Evolutionary conservation across 2,797 vertebrate species (phyloP).

Genomic region (Pseudotriccus pelzelni): DNA sequence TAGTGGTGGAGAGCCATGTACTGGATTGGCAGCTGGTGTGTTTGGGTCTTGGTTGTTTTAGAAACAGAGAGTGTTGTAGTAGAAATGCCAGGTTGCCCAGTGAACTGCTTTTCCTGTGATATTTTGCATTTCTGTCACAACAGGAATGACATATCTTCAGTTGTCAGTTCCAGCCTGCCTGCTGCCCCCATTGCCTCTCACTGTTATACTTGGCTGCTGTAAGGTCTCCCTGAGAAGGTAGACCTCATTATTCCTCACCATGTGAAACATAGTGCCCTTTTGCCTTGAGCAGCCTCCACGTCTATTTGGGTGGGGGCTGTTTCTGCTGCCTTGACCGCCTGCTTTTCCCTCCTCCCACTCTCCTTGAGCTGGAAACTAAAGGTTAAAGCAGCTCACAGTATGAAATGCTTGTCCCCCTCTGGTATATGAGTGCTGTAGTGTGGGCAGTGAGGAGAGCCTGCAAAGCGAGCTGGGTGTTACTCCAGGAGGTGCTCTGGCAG

Average conservation of each 20-base stretch:
- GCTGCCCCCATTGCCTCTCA: not conserved
- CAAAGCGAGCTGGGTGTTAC: not conserved
- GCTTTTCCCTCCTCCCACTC: not conserved
- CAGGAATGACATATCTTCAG: not conserved
- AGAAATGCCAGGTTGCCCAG: not conserved
- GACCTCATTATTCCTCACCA: not conserved
- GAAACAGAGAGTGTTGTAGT: not conserved
- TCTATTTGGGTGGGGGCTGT: not conserved
- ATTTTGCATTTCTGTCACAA: not conserved
- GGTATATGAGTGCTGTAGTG: not conserved
- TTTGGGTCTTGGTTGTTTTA: not conserved
- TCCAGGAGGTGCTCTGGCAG: not conserved
- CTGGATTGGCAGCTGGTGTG: not conserved
- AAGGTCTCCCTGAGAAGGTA: not conserved
- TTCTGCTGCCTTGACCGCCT: not conserved
- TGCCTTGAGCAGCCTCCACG: not conserved
- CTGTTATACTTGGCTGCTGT: not conserved
- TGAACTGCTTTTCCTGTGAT: not conserved
- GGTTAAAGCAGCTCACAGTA: not conserved
- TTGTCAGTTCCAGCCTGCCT: not conserved
- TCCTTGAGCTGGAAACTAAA: not conserved
- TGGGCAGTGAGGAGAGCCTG: not conserved
- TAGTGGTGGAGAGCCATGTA: not conserved
- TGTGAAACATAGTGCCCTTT: accelerated
- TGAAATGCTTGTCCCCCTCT: not conserved